phyloP scores from a whole-genome alignment of 1,140 invertebrate genomes.

The Pogonus chalceus region DNA sequence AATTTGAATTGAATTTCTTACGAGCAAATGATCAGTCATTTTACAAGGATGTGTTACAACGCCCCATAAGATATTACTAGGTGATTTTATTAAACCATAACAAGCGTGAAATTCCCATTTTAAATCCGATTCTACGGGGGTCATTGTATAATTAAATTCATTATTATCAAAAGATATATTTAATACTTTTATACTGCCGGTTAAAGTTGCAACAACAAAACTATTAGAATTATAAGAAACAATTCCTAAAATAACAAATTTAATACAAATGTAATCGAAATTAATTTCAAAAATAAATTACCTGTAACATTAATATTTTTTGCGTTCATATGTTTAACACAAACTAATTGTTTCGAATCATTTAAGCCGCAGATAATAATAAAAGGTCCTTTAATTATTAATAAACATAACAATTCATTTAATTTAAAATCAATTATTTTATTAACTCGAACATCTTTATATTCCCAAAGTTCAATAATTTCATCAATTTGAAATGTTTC shows the following conservation, averaged over 20 bases:
- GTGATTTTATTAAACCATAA: conserved; percentile 13
- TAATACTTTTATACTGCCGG: conserved; percentile 11
- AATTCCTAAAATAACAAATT: conserved; percentile 9
- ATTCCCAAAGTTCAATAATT: conserved; percentile 8
- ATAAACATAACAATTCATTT: conserved; percentile 8
- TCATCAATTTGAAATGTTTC: conserved; percentile 11
- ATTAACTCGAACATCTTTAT: conserved; percentile 11
- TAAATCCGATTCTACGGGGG: conserved; percentile 4
- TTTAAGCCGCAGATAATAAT: conserved; percentile 11
- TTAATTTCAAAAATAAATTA: conserved; percentile 8
- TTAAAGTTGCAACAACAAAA: conserved; percentile 8
- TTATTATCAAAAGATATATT: conserved; percentile 9
- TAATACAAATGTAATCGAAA: neutral
- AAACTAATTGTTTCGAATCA: neutral
- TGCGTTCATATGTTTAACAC: conserved; percentile 8
- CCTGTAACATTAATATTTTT: conserved; percentile 15
- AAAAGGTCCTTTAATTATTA: conserved; percentile 10
- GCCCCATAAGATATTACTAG: conserved; percentile 11
- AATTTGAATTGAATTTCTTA: conserved; percentile 10
- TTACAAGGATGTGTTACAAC: conserved; percentile 13
- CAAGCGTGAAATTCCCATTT: conserved; percentile 9
- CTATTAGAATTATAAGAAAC: conserved; percentile 9
- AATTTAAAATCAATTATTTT: conserved; percentile 11
- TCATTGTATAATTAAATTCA: conserved; percentile 7
- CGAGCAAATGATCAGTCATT: conserved; percentile 8